Conservation (phyloP, 1,140 invertebrate genomes). For the Drosophila kohkoa region DNA sequence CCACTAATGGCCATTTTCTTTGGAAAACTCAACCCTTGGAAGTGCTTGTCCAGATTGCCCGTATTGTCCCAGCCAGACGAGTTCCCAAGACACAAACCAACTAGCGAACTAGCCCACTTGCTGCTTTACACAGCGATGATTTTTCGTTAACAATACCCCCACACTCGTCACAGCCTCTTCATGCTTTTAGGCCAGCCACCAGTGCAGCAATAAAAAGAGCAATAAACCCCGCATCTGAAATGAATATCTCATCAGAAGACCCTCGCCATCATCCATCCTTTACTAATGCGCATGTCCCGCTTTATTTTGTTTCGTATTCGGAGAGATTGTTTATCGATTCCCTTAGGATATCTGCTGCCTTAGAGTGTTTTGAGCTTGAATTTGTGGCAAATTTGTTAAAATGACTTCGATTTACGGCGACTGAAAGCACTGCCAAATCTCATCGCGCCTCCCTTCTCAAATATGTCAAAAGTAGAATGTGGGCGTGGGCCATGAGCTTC, state of each 20-base stretch:
- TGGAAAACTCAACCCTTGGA: conserved; percentile 1
- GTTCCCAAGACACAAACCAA: background rate
- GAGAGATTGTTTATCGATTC: conserved; percentile 49
- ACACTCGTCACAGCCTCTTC: background rate
- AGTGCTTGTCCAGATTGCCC: background rate
- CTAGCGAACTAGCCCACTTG: background rate
- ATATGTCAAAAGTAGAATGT: conserved; percentile 11
- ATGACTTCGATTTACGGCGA: conserved; percentile 45
- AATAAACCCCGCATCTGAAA: conserved; percentile 22
- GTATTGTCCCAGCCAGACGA: conserved; percentile 1
- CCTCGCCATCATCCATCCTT: conserved; percentile 19
- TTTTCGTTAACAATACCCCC: conserved; percentile 4
- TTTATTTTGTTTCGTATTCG: conserved; percentile 4
- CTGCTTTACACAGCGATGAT: conserved; percentile 23
- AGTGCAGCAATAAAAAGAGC: conserved; percentile 42
- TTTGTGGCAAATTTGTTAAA: conserved; percentile 68
- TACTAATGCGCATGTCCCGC: background rate
- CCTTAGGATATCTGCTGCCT: conserved; percentile 26
- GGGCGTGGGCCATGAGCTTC: conserved; percentile 28
- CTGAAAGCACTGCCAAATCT: background rate
- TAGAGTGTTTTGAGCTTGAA: conserved; percentile 43
- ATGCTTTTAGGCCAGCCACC: conserved; percentile 20
- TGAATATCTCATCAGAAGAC: conserved; percentile 6
- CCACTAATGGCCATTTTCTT: conserved; percentile 26
- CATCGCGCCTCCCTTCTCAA: conserved; percentile 1